Evolutionary conservation across 2,113 vertebrate genomes (phyloP).

Genomic region (Salvelinus namaycush): DNA sequence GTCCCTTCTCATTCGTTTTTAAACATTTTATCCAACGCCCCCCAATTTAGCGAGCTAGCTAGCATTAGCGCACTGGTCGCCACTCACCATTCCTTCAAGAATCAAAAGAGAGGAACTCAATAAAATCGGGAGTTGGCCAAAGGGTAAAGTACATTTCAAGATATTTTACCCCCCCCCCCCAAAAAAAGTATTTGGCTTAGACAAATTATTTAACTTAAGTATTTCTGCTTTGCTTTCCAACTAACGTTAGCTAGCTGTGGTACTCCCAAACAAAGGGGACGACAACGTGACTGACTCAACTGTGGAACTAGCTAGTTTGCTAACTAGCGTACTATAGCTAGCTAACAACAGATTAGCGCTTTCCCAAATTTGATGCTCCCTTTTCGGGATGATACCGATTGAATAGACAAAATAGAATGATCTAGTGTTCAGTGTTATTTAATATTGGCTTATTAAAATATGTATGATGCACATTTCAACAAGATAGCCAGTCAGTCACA

Average conservation of each 20-base stretch:
- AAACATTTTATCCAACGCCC: conserved; percentile 66
- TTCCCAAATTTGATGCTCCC: not conserved
- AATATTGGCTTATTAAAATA: not conserved
- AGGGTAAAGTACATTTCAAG: conserved; percentile 53
- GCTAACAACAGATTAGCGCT: conserved; percentile 42
- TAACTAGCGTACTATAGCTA: not conserved
- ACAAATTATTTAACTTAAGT: not conserved
- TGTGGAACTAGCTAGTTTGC: conserved; percentile 60
- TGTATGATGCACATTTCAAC: not conserved
- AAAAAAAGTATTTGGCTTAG: not conserved
- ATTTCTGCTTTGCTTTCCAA: conserved; percentile 39
- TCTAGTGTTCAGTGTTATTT: not conserved
- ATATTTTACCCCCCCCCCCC: conserved; percentile 24
- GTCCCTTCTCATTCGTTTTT: conserved; percentile 40
- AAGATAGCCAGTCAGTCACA: conserved; percentile 1
- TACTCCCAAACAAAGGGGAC: conserved; percentile 81
- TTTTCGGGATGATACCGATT: not conserved
- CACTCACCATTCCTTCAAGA: conserved; percentile 53
- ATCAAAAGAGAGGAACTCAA: conserved; percentile 32
- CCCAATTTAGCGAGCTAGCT: conserved; percentile 67
- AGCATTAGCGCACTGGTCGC: conserved; percentile 52
- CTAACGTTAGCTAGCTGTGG: conserved; percentile 39
- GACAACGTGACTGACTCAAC: conserved; percentile 76
- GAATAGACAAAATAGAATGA: not conserved
- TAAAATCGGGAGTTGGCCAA: conserved; percentile 21